Percentiles rank a stretch among this genome's conserved stretches.
Evolutionary conservation across 2,113 vertebrate genomes (phyloP).

Genomic region (Narcine bancroftii): DNA sequence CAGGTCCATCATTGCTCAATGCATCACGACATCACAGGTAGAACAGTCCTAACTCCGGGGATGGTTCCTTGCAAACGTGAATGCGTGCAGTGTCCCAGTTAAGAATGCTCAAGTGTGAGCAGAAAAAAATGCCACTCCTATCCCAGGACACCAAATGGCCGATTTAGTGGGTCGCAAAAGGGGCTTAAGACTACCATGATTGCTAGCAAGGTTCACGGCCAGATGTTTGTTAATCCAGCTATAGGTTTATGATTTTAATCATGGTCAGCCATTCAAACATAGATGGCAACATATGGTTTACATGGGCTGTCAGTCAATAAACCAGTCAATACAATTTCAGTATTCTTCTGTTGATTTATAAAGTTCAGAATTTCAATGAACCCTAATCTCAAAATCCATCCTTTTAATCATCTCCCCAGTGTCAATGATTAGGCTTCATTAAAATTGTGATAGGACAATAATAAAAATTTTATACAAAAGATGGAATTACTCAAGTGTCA

Average conservation of each 20-base stretch:
- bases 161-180: too few species aligned
- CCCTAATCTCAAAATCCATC: background rate
- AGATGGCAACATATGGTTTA: too few species aligned
- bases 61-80: too few species aligned
- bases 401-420: background rate
- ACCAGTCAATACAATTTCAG: background rate
- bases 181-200: background rate
- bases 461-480: background rate
- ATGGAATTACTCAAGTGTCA: background rate
- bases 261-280: background rate
- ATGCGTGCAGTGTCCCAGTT: too few species aligned
- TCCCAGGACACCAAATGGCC: too few species aligned
- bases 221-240: background rate
- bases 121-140: too few species aligned
- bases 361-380: background rate
- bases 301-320: too few species aligned
- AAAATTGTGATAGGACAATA: background rate
- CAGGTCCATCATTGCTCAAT: too few species aligned
- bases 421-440: background rate
- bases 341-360: background rate
- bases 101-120: too few species aligned
- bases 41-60: too few species aligned
- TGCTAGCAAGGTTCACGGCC: background rate
- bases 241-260: background rate
- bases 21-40: too few species aligned